Evolutionary conservation across 2,797 vertebrate genomes (phyloP).

Genomic region (Naso thynnoides): DNA sequence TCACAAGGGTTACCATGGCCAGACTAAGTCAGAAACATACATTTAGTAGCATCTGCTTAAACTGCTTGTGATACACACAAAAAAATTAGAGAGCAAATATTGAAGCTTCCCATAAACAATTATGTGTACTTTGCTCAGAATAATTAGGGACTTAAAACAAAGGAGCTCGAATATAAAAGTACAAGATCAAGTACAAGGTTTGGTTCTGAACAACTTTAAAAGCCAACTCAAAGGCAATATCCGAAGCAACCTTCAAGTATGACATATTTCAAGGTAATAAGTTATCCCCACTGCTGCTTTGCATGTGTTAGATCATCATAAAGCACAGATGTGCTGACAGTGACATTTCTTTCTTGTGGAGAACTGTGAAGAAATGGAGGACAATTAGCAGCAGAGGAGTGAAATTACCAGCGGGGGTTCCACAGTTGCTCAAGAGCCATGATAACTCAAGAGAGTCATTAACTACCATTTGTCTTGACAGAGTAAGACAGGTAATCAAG

Average conservation of each 20-base stretch:
- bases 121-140: constrained; percentile 27
- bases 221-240: constrained; percentile 19
- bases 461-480: constrained; percentile 28
- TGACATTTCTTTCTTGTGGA: constrained; percentile 12
- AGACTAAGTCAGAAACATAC: too few species aligned
- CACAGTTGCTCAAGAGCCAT: constrained; percentile 6
- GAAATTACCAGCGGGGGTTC: constrained; percentile 29
- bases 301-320: constrained; percentile 29
- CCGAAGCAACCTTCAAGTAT: constrained; percentile 13
- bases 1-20: background rate
- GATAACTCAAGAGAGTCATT: constrained; percentile 35
- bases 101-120: constrained; percentile 45
- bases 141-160: background rate
- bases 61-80: constrained; percentile 36
- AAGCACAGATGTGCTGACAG: constrained; percentile 49
- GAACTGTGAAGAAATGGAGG: constrained; percentile 20
- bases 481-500: constrained; percentile 28
- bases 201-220: constrained; percentile 6
- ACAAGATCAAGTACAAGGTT: background rate
- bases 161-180: constrained; percentile 3
- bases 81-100: constrained; percentile 38
- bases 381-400: constrained; percentile 32
- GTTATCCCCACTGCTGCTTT: constrained; percentile 38
- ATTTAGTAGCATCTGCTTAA: constrained; percentile 29
- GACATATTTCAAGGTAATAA: constrained; percentile 46